Percentiles rank a stretch among this genome's conserved stretches.
Conservation (phyloP, 2,113 vertebrate species). For the Larimichthys polyactis region DNA sequence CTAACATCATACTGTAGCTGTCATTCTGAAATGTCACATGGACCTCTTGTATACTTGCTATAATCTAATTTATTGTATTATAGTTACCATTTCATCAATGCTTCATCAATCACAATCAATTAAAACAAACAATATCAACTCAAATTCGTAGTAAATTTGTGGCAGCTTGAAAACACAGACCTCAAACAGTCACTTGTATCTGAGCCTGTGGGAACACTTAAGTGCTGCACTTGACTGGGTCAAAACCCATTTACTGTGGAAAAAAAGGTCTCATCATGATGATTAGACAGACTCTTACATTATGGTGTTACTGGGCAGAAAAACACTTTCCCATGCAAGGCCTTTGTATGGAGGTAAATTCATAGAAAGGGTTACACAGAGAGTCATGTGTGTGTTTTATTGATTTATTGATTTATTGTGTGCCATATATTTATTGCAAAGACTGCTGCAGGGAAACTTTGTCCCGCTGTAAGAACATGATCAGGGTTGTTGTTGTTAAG, state of each 20-base stretch:
- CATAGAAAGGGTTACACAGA: background rate
- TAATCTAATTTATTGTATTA: background rate
- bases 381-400: background rate
- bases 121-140: too few species aligned
- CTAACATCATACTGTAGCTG: background rate
- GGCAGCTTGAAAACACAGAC: background rate
- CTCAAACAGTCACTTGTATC: background rate
- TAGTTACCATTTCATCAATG: background rate
- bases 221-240: conserved; percentile 6
- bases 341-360: background rate
- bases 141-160: background rate
- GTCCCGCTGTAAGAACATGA: background rate
- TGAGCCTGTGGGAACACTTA: background rate
- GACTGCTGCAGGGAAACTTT: background rate
- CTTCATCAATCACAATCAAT: background rate
- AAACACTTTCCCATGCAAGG: background rate
- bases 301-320: background rate
- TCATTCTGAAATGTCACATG: background rate
- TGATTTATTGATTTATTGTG: too few species aligned
- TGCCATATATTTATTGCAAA: background rate
- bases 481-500: too few species aligned
- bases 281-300: conserved; percentile 13
- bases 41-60: too few species aligned
- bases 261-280: conserved; percentile 13
- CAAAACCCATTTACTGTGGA: conserved; percentile 18